These are phyloP conservation scores for Dromas ardeola DNA, from an alignment of 2,113 vertebrate genomes.

Conservation along the genomic window DNA sequence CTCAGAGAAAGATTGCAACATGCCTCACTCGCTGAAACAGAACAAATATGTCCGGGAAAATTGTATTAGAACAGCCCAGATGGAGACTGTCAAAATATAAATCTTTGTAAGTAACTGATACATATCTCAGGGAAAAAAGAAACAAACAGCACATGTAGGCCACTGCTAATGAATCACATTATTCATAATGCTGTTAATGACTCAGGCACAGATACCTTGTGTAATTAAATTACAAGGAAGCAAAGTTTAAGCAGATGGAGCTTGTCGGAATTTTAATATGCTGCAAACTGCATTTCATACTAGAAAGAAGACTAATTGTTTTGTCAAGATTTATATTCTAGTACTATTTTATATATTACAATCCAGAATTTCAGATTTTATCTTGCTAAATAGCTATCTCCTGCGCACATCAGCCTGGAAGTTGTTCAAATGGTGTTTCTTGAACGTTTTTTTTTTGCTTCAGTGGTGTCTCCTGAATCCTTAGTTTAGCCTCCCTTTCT, in stretches of 20 bases:
- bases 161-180: conserved; percentile 5
- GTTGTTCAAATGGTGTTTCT: accelerated
- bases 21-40: not conserved
- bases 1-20: not conserved
- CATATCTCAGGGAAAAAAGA: not conserved
- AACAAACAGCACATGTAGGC: conserved; percentile 2
- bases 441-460: not conserved
- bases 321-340: not conserved
- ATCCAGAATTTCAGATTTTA: not conserved
- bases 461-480: not conserved
- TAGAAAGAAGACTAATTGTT: not conserved
- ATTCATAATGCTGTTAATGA: conserved; percentile 32
- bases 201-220: conserved; percentile 13
- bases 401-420: too few relatives aligned
- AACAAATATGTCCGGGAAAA: not conserved
- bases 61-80: not conserved
- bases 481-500: not conserved
- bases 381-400: not conserved
- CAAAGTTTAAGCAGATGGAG: conserved; percentile 36
- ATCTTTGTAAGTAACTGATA: not conserved
- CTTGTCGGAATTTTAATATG: not conserved
- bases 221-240: conserved; percentile 52
- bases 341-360: not conserved
- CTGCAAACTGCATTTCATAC: not conserved
- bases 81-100: not conserved